A percentile compares a stretch with the other conserved stretches of the same genome.
Conservation (phyloP, 2,797 vertebrate genomes). For the Falco rusticolus region DNA sequence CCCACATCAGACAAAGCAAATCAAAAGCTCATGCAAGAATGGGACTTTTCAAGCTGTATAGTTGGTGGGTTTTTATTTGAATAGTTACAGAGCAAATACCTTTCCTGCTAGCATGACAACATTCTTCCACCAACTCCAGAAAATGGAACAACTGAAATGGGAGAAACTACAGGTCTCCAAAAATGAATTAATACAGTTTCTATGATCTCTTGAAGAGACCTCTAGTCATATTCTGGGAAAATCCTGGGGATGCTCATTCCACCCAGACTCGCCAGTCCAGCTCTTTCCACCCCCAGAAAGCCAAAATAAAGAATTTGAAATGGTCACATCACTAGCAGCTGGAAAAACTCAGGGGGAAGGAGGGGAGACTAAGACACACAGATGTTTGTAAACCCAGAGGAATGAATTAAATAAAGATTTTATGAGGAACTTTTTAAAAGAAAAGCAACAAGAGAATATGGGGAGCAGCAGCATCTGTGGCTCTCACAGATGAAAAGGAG, state of each 20-base stretch:
- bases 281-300: slow-evolving; percentile 52
- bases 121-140: neutral
- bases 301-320: neutral
- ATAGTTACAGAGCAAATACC: neutral
- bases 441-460: neutral
- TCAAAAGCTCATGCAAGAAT: neutral
- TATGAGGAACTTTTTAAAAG: neutral
- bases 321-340: neutral
- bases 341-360: neutral
- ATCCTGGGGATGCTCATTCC: neutral
- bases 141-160: neutral
- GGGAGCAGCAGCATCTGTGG: neutral
- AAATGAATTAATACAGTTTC: neutral
- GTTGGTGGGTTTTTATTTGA: neutral
- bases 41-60: neutral
- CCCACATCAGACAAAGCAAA: neutral
- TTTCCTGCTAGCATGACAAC: neutral
- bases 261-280: neutral
- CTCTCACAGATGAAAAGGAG: neutral
- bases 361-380: neutral
- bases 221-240: neutral
- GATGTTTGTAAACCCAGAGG: neutral
- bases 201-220: neutral
- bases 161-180: neutral
- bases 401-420: neutral